Conservation (phyloP, 2,797 vertebrate genomes). For the Pogonophryne albipinna region DNA sequence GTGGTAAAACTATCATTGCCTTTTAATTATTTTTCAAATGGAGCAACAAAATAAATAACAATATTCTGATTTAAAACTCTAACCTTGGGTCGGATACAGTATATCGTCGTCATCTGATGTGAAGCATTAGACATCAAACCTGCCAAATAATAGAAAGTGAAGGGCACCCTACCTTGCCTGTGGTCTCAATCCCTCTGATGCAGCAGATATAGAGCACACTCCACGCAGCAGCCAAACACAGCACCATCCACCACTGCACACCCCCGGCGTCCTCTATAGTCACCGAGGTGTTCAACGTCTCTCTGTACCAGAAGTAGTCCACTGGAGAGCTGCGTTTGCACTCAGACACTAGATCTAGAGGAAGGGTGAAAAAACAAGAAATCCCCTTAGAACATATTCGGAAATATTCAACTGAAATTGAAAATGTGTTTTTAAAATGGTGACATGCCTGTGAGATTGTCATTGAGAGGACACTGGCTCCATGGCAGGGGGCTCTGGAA, state of each 20-base stretch:
- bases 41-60: no score
- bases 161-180: constrained; percentile 86
- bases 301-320: constrained; percentile 93
- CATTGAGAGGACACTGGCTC: constrained; percentile 85
- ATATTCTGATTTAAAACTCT: no score
- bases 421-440: neutral
- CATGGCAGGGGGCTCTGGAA: constrained; percentile 92
- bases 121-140: neutral
- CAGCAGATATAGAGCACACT: constrained; percentile 86
- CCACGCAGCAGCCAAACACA: constrained; percentile 87
- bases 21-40: no score
- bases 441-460: constrained; percentile 82
- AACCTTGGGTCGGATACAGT: no score
- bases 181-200: constrained; percentile 91
- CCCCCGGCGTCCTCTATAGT: constrained; percentile 81
- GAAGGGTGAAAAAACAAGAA: neutral
- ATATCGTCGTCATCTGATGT: no score
- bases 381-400: neutral
- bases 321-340: constrained; percentile 87
- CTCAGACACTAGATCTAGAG: constrained; percentile 81
- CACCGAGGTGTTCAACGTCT: constrained; percentile 87
- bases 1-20: neutral
- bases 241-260: constrained; percentile 89
- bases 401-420: neutral
- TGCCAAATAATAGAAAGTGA: neutral